Evolutionary conservation across 53 echinoderm and acorn worm genomes (phyloP).

Genomic region (Echinarachnius parma): DNA sequence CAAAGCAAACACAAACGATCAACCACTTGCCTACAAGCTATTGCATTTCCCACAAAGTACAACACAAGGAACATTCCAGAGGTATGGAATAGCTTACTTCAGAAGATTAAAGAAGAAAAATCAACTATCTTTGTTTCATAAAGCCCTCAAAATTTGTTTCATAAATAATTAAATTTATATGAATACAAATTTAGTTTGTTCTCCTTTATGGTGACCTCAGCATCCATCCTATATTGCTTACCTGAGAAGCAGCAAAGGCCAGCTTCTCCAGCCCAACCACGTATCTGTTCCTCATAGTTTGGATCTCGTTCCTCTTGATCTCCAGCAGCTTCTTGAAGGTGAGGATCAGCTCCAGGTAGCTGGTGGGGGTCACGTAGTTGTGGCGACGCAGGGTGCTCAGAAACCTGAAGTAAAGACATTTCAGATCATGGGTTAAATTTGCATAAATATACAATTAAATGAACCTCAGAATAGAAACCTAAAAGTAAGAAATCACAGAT

Average conservation of each 20-base stretch:
- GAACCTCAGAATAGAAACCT: background rate
- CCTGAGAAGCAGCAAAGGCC: conserved; percentile 89
- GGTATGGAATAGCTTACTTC: too few relatives aligned
- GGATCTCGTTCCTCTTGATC: conserved; percentile 78
- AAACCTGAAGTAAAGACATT: conserved; percentile 48
- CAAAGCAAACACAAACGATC: too few relatives aligned
- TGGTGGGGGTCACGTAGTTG: conserved; percentile 97
- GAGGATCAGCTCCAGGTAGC: conserved; percentile 90
- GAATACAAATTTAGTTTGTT: too few relatives aligned
- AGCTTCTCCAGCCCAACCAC: conserved; percentile 94
- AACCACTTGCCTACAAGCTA: too few relatives aligned
- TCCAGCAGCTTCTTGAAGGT: conserved; percentile 93
- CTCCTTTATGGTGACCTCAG: too few relatives aligned
- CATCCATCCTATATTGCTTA: too few relatives aligned
- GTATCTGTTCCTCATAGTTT: conserved; percentile 83
- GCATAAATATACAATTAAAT: background rate
- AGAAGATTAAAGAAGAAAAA: too few relatives aligned
- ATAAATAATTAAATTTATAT: too few relatives aligned
- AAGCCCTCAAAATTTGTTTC: too few relatives aligned
- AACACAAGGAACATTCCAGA: too few relatives aligned
- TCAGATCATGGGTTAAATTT: background rate
- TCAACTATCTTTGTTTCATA: too few relatives aligned
- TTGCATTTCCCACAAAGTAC: too few relatives aligned
- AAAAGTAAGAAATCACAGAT: background rate
- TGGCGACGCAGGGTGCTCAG: conserved; percentile 77